Percentiles rank a stretch among this genome's conserved stretches.
phyloP scores from a whole-genome alignment of 2,888 invertebrate genomes.

The Lomographa bimaculata region DNA sequence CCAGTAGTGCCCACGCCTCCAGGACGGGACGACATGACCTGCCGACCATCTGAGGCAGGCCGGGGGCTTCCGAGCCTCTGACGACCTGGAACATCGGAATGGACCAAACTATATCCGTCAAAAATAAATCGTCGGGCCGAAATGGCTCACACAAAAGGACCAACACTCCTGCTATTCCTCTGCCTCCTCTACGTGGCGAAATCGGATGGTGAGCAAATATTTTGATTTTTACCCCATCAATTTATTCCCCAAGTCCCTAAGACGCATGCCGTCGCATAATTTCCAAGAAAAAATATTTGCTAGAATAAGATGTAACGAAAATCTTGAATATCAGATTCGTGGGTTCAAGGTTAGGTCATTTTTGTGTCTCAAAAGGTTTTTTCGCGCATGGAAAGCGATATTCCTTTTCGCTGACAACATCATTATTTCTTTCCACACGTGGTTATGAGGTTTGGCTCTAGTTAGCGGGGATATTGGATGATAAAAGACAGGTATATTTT shows the following conservation, averaged over 20 bases:
- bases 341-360: slow-evolving; percentile 13
- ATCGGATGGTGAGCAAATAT: slow-evolving; percentile 69
- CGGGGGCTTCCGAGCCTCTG: slow-evolving; percentile 38
- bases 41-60: slow-evolving; percentile 46
- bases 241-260: slow-evolving; percentile 28
- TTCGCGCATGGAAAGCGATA: slow-evolving; percentile 17
- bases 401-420: slow-evolving; percentile 13
- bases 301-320: slow-evolving; percentile 16
- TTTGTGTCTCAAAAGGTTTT: slow-evolving; percentile 7
- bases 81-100: slow-evolving; percentile 57
- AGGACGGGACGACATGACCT: slow-evolving; percentile 49
- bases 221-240: slow-evolving; percentile 46
- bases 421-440: slow-evolving; percentile 12
- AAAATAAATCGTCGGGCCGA: slow-evolving; percentile 64
- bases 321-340: slow-evolving; percentile 15
- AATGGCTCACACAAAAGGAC: slow-evolving; percentile 70
- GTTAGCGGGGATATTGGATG: too few species aligned
- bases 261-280: slow-evolving; percentile 48
- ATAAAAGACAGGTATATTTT: too few species aligned
- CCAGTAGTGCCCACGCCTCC: slow-evolving; percentile 51
- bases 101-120: slow-evolving; percentile 64
- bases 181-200: slow-evolving; percentile 55
- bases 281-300: slow-evolving; percentile 21
- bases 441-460: not conserved
- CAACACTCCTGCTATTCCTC: slow-evolving; percentile 61